phyloP scores from a whole-genome alignment of 2,888 invertebrate species.

The Hololepta plana region DNA sequence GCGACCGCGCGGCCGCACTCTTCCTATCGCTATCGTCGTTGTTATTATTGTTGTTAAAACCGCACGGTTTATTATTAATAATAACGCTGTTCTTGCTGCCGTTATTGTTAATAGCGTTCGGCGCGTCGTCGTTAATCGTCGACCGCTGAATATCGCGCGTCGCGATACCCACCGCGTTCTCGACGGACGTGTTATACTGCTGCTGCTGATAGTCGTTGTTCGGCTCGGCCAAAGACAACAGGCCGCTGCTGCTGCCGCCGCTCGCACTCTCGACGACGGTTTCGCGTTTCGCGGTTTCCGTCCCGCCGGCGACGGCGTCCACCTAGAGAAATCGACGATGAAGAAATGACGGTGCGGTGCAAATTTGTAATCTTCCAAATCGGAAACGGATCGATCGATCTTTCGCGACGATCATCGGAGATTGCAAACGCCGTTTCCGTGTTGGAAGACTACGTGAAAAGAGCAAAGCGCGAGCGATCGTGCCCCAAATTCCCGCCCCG shows the following conservation, averaged over 20 bases:
- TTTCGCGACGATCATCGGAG: no score
- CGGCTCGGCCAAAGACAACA: slow-evolving; percentile 25
- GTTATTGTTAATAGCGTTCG: no score
- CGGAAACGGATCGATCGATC: no score
- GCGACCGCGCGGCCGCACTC: slow-evolving; percentile 14
- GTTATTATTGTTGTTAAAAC: slow-evolving; percentile 19
- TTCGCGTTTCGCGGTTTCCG: neutral
- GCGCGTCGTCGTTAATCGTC: no score
- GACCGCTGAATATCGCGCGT: no score
- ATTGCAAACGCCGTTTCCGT: no score
- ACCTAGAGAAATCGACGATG: no score
- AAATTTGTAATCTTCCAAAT: neutral
- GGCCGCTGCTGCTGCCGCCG: slow-evolving; percentile 19
- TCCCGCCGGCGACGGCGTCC: slow-evolving; percentile 12
- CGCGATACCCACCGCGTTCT: slow-evolving; percentile 9
- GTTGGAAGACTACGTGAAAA: no score
- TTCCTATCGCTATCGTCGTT: slow-evolving; percentile 12
- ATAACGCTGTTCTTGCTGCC: slow-evolving; percentile 9
- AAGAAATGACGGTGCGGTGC: neutral
- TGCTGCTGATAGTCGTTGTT: slow-evolving; percentile 19
- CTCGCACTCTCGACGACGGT: slow-evolving; percentile 12
- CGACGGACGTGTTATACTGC: slow-evolving; percentile 13
- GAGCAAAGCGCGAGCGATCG: no score
- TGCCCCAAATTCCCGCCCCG: no score
- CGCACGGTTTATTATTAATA: slow-evolving; percentile 18